phyloP scores from a whole-genome alignment of 2,888 invertebrate genomes.

The Apoda limacodes region DNA sequence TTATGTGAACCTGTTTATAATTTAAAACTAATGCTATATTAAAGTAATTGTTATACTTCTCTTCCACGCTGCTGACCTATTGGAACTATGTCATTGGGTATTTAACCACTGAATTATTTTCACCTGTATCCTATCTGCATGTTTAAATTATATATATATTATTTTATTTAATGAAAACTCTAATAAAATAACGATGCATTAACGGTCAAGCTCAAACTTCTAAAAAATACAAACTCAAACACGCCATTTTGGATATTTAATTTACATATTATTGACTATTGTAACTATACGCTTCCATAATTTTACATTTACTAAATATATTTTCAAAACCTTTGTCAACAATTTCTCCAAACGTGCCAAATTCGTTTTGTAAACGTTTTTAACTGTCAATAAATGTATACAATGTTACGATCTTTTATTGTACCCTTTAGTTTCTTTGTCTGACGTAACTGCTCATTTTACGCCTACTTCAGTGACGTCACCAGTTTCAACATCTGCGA shows the following conservation, averaged over 20 bases:
- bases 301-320: slow-evolving; percentile 27
- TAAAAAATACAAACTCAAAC: slow-evolving; percentile 66
- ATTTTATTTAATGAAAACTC: slow-evolving; percentile 13
- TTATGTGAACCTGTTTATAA: no score
- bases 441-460: slow-evolving; percentile 67
- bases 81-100: slow-evolving; percentile 64
- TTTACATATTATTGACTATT: slow-evolving; percentile 23
- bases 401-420: slow-evolving; percentile 26
- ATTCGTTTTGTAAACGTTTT: slow-evolving; percentile 10
- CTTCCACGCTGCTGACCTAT: slow-evolving; percentile 63
- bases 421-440: slow-evolving; percentile 55
- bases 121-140: slow-evolving; percentile 35
- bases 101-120: slow-evolving; percentile 33
- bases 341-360: slow-evolving; percentile 26
- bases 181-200: slow-evolving; percentile 54
- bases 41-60: slow-evolving; percentile 58
- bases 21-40: no score
- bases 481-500: slow-evolving; percentile 51
- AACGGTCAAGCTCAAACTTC: slow-evolving; percentile 59
- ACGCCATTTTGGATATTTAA: slow-evolving; percentile 58
- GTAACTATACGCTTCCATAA: slow-evolving; percentile 39
- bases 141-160: slow-evolving; percentile 27
- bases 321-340: slow-evolving; percentile 19
- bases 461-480: slow-evolving; percentile 60
- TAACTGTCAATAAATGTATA: slow-evolving; percentile 32